phyloP scores from a whole-genome alignment of 2,113 vertebrate species.

The Galbula dea region DNA sequence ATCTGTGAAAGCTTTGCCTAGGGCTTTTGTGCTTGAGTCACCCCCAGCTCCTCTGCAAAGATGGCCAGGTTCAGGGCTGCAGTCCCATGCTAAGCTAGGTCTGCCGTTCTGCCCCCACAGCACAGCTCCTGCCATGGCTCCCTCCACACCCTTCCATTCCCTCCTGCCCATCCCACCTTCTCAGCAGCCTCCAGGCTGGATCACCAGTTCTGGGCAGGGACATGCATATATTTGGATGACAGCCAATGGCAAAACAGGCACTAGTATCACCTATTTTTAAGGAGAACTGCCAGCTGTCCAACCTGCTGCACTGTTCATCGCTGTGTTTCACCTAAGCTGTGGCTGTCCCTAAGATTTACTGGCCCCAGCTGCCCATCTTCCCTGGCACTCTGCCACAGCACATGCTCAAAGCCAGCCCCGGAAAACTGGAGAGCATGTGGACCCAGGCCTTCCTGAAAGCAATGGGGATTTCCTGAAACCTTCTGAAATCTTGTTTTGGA shows the following conservation, averaged over 20 bases:
- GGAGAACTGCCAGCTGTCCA: background rate
- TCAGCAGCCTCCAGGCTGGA: background rate
- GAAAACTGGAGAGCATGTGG: background rate
- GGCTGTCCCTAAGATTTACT: background rate
- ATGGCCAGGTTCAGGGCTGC: rapidly evolving
- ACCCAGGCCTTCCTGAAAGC: background rate
- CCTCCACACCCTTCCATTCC: background rate
- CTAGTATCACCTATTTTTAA: background rate
- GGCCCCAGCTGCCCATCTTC: rapidly evolving
- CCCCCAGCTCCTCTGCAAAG: background rate
- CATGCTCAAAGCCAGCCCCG: background rate
- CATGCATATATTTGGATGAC: background rate
- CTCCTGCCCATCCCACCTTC: background rate
- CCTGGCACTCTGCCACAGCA: background rate
- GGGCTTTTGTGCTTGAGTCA: background rate
- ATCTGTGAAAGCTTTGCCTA: background rate
- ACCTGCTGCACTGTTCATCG: background rate
- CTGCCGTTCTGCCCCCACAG: background rate
- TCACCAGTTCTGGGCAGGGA: background rate
- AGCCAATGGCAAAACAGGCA: background rate
- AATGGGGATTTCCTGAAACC: background rate
- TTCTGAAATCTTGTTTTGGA: background rate
- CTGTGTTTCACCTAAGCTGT: rapidly evolving
- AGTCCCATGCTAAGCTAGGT: background rate
- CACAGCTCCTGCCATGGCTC: background rate